phyloP scores from a whole-genome alignment of 2,888 invertebrate genomes.

The Anodontia alba region DNA sequence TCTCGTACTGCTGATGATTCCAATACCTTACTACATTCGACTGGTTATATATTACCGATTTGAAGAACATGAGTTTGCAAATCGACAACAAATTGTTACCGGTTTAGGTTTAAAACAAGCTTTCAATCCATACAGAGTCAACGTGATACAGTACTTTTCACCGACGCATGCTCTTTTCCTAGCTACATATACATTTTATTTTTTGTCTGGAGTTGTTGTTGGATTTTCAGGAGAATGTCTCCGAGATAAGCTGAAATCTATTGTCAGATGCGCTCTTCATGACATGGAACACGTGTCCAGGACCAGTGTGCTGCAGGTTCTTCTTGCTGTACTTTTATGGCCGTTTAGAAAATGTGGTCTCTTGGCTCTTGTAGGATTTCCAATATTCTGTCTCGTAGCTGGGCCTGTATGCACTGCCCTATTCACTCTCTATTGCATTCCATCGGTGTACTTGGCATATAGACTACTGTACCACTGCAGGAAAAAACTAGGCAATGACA shows the following conservation, averaged over 20 bases:
- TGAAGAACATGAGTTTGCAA: conserved; percentile 77
- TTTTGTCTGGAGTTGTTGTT: conserved; percentile 73
- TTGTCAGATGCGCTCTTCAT: conserved; percentile 75
- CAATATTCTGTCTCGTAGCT: conserved; percentile 74
- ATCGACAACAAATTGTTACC: conserved; percentile 61
- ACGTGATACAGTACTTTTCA: conserved; percentile 78
- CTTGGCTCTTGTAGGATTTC: conserved; percentile 74
- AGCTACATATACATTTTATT: conserved; percentile 78
- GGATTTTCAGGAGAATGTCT: conserved; percentile 71
- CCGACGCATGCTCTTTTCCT: conserved; percentile 81
- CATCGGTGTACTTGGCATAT: conserved; percentile 79
- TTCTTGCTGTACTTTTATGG: conserved; percentile 77
- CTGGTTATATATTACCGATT: conserved; percentile 80
- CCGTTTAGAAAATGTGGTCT: conserved; percentile 82
- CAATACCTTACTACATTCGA: conserved; percentile 80
- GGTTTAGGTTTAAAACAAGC: conserved; percentile 61
- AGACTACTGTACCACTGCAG: conserved; percentile 78
- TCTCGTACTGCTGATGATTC: conserved; percentile 76
- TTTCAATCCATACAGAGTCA: conserved; percentile 77
- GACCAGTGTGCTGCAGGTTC: conserved; percentile 77
- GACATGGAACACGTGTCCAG: conserved; percentile 80
- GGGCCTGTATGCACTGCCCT: conserved; percentile 73
- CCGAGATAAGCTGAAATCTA: conserved; percentile 74
- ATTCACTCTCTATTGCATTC: conserved; percentile 79
- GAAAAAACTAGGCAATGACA: conserved; percentile 68